Percentiles rank a stretch among this genome's conserved stretches.
These are phyloP conservation scores for Agrotis clavis DNA, from an alignment of 2,888 invertebrate genomes.

Conservation along the genomic window DNA sequence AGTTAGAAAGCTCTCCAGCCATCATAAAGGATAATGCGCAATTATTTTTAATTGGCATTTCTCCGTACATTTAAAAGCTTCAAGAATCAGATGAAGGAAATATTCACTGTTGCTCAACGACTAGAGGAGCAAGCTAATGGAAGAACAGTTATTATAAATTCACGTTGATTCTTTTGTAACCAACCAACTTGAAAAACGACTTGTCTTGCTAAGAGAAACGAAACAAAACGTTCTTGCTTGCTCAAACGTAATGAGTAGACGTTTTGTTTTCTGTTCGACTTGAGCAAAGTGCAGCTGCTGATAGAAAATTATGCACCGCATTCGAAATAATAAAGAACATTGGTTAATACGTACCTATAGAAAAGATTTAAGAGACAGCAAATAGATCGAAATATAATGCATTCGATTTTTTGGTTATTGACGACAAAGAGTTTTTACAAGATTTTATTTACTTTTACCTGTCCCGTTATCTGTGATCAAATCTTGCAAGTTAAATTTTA, in stretches of 20 bases:
- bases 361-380: too few relatives aligned
- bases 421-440: too few relatives aligned
- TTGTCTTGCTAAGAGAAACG: conserved; percentile 19
- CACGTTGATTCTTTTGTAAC: conserved; percentile 47
- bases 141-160: conserved; percentile 38
- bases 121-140: conserved; percentile 30
- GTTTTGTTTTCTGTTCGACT: conserved; percentile 12
- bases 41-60: conserved; percentile 35
- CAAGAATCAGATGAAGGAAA: conserved; percentile 29
- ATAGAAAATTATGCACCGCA: not conserved
- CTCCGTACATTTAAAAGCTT: conserved; percentile 23
- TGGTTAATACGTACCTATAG: not conserved
- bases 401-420: too few relatives aligned
- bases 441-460: too few relatives aligned
- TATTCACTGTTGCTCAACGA: conserved; percentile 32
- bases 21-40: conserved; percentile 20
- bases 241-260: conserved; percentile 42
- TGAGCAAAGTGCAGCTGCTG: not conserved
- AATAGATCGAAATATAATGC: too few relatives aligned
- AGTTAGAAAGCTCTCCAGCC: conserved; percentile 10
- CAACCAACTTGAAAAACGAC: conserved; percentile 25
- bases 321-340: not conserved
- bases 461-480: too few relatives aligned
- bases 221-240: conserved; percentile 24
- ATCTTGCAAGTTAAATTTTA: too few relatives aligned